Percentiles rank a stretch among this genome's conserved stretches.
These are phyloP conservation scores for Poecilus cupreus DNA, from an alignment of 2,888 invertebrate species.

Conservation along the genomic window DNA sequence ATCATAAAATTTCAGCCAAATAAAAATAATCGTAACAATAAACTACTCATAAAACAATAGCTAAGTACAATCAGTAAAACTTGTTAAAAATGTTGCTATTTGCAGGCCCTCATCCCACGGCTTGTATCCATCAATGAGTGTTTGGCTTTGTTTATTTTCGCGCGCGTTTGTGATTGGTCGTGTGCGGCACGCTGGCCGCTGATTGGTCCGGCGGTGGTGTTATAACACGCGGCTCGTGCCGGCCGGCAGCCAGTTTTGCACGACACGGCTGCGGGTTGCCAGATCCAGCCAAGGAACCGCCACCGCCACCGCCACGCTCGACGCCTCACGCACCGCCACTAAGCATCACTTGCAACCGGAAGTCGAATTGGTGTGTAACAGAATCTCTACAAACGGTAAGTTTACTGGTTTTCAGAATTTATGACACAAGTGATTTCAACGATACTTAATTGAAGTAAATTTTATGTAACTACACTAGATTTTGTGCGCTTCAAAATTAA, in stretches of 20 bases:
- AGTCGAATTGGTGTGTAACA: background rate
- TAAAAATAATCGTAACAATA: constrained; percentile 1
- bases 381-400: background rate
- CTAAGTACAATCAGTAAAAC: no score
- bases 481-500: no score
- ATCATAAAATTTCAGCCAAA: constrained; percentile 2
- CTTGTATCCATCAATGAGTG: constrained; percentile 29
- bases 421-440: no score
- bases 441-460: no score
- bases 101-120: background rate
- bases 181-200: background rate
- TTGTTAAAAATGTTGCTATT: background rate
- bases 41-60: background rate
- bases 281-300: background rate
- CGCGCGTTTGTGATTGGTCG: constrained; percentile 40
- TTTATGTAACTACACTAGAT: no score
- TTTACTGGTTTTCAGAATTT: no score
- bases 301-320: background rate
- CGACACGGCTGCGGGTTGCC: constrained; percentile 3
- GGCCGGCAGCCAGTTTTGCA: constrained; percentile 42
- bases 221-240: constrained; percentile 45
- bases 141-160: constrained; percentile 48
- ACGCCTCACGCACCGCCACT: constrained; percentile 21
- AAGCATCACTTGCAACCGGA: background rate
- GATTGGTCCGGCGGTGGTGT: constrained; percentile 21